phyloP scores from a whole-genome alignment of 2,797 vertebrate genomes.

The Morus bassanus region DNA sequence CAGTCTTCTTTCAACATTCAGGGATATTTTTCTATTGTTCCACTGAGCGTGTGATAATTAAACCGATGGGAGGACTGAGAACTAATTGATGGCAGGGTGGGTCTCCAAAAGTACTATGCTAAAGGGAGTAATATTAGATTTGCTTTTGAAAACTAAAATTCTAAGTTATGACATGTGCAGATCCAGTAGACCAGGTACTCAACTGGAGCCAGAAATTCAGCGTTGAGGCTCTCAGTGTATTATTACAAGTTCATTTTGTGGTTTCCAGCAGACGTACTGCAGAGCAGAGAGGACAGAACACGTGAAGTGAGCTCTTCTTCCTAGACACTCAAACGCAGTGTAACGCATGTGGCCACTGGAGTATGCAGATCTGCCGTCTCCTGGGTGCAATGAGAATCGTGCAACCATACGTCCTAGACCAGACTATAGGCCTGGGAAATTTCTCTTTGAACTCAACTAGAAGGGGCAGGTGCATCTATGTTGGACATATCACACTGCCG shows the following conservation, averaged over 20 bases:
- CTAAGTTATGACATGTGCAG: background rate
- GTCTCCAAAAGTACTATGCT: background rate
- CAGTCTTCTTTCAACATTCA: background rate
- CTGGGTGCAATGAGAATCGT: accelerated
- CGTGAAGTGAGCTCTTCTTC: background rate
- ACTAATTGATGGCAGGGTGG: slow-evolving; percentile 4
- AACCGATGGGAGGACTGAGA: slow-evolving; percentile 12
- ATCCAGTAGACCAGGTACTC: background rate
- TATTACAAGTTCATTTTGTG: background rate
- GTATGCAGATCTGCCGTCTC: background rate
- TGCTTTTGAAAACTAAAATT: background rate
- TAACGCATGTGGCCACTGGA: accelerated
- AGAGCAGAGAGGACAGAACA: background rate
- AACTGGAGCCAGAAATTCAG: background rate
- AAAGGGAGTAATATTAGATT: background rate
- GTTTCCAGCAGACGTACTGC: background rate
- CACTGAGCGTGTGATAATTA: background rate
- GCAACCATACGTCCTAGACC: accelerated
- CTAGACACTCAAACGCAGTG: accelerated
- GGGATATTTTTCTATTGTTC: slow-evolving; percentile 2
- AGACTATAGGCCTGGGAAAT: background rate
- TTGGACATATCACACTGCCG: background rate
- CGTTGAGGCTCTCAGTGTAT: accelerated
- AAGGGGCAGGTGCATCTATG: no score
- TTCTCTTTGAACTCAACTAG: background rate